A percentile compares a stretch with the other conserved stretches of the same genome.
Conservation (phyloP, 2,888 invertebrate genomes). For the Elysia crispata region DNA sequence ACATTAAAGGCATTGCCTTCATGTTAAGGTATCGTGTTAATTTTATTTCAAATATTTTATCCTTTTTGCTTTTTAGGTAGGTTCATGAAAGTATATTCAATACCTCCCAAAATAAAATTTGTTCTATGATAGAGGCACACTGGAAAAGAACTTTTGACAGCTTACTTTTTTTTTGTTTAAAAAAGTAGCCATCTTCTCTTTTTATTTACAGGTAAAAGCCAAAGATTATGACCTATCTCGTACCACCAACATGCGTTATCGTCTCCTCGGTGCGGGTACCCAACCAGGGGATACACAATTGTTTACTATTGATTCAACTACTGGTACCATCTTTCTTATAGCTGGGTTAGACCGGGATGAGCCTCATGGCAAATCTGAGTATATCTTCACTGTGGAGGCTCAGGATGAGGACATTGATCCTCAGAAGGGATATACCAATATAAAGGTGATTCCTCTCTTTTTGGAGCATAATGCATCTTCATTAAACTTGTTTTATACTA, state of each 20-base stretch:
- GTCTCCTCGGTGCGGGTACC: constrained; percentile 60
- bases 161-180: too few relatives aligned
- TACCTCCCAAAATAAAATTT: too few relatives aligned
- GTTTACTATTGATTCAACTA: constrained; percentile 97
- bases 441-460: constrained; percentile 81
- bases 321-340: constrained; percentile 95
- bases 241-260: constrained; percentile 94
- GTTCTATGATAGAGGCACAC: too few relatives aligned
- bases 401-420: constrained; percentile 70
- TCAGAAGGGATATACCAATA: constrained; percentile 93
- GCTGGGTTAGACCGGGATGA: constrained; percentile 96
- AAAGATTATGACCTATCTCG: constrained; percentile 97
- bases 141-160: too few relatives aligned
- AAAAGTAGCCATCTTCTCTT: too few relatives aligned
- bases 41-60: too few relatives aligned
- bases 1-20: too few relatives aligned
- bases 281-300: constrained; percentile 55
- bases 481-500: too few relatives aligned
- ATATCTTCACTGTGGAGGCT: constrained; percentile 75
- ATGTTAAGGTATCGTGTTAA: too few relatives aligned
- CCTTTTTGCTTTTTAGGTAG: too few relatives aligned
- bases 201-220: constrained; percentile 88
- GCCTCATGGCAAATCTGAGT: constrained; percentile 91
- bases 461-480: too few relatives aligned
- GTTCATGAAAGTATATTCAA: too few relatives aligned